phyloP scores from a whole-genome alignment of 1,140 invertebrate genomes.

The Neuroterus valhalla region DNA sequence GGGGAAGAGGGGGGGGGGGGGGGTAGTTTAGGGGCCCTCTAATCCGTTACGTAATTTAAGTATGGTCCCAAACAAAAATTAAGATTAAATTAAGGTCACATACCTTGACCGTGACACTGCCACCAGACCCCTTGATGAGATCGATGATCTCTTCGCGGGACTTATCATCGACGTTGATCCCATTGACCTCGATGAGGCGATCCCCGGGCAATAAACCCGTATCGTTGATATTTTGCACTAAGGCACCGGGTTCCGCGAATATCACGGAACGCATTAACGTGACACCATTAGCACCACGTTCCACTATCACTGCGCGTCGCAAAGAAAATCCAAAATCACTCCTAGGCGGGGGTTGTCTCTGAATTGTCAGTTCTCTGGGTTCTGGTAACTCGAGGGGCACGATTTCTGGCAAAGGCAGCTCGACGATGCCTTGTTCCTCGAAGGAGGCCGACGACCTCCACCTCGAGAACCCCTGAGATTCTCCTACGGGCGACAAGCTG shows the following conservation, averaged over 20 bases:
- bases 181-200: slow-evolving; percentile 93
- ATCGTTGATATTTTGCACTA: slow-evolving; percentile 83
- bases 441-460: slow-evolving; percentile 84
- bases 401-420: slow-evolving; percentile 87
- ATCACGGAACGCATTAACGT: slow-evolving; percentile 86
- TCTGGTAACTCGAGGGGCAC: slow-evolving; percentile 83
- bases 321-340: slow-evolving; percentile 97
- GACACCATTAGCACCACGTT: slow-evolving; percentile 75
- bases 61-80: slow-evolving; percentile 29
- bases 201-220: slow-evolving; percentile 95
- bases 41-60: too few species aligned
- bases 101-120: slow-evolving; percentile 90
- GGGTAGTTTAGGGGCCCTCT: too few species aligned
- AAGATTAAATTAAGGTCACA: slow-evolving; percentile 30
- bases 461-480: slow-evolving; percentile 85
- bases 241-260: slow-evolving; percentile 93
- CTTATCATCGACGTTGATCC: slow-evolving; percentile 88
- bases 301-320: slow-evolving; percentile 88
- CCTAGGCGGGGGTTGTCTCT: slow-evolving; percentile 86
- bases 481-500: slow-evolving; percentile 86
- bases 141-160: slow-evolving; percentile 95
- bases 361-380: slow-evolving; percentile 85
- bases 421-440: slow-evolving; percentile 79
- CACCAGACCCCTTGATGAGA: slow-evolving; percentile 90
- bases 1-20: too few species aligned